phyloP scores from a whole-genome alignment of 1,140 invertebrate species.

The Drosophila hydei region DNA sequence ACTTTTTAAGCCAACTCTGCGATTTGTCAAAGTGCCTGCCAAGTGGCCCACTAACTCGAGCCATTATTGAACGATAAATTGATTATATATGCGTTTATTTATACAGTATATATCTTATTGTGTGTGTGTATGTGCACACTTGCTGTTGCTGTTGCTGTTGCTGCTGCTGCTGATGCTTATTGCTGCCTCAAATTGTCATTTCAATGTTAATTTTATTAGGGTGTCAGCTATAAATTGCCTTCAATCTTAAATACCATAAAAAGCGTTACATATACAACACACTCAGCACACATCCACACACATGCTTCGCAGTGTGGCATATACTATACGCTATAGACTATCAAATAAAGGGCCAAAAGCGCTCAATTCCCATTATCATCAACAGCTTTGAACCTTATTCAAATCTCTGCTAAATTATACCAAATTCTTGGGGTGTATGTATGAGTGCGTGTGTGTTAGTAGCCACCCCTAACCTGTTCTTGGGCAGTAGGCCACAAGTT shows the following conservation, averaged over 20 bases:
- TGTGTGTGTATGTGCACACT: slow-evolving; percentile 33
- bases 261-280: slow-evolving; percentile 60
- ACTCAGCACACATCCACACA: slow-evolving; percentile 20
- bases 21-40: slow-evolving; percentile 74
- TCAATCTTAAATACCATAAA: slow-evolving; percentile 83
- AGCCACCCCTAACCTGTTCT: not conserved
- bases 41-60: slow-evolving; percentile 57
- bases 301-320: slow-evolving; percentile 22
- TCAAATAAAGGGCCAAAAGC: slow-evolving; percentile 40
- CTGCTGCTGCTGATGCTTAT: slow-evolving; percentile 64
- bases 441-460: not conserved
- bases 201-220: slow-evolving; percentile 84
- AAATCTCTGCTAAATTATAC: slow-evolving; percentile 68
- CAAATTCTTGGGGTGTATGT: slow-evolving; percentile 35
- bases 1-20: slow-evolving; percentile 47
- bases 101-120: slow-evolving; percentile 12
- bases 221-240: slow-evolving; percentile 81
- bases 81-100: slow-evolving; percentile 73
- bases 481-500: slow-evolving; percentile 62
- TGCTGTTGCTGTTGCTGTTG: slow-evolving; percentile 34
- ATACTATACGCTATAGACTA: slow-evolving; percentile 8
- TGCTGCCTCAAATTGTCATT: slow-evolving; percentile 82
- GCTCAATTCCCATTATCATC: slow-evolving; percentile 75
- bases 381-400: slow-evolving; percentile 71
- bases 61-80: slow-evolving; percentile 83